Evolutionary conservation across 2,888 invertebrate species (phyloP).

Genomic region (Hypercompe scribonia): DNA sequence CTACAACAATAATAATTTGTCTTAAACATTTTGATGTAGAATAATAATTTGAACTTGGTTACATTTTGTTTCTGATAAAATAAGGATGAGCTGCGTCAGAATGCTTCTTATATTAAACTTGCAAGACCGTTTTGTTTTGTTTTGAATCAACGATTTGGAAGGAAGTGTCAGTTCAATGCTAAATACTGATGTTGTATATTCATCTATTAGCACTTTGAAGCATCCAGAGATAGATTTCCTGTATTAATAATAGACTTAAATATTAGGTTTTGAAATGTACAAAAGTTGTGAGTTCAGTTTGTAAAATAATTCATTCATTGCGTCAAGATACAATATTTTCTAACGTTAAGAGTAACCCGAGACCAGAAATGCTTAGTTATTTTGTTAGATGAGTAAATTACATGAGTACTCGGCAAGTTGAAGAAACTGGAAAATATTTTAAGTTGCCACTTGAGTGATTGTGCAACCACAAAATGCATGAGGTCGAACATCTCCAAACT

Average conservation of each 20-base stretch:
- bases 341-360: slow-evolving; percentile 30
- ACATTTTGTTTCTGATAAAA: background rate
- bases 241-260: slow-evolving; percentile 16
- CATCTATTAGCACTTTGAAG: slow-evolving; percentile 21
- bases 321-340: slow-evolving; percentile 17
- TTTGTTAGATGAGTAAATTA: slow-evolving; percentile 38
- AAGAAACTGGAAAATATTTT: slow-evolving; percentile 29
- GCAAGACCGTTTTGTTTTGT: slow-evolving; percentile 16
- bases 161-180: slow-evolving; percentile 22
- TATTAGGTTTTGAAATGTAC: background rate
- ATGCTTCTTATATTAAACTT: slow-evolving; percentile 28
- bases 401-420: slow-evolving; percentile 12
- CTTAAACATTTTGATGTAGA: background rate
- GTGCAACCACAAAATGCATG: slow-evolving; percentile 45
- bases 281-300: background rate
- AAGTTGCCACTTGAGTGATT: slow-evolving; percentile 30
- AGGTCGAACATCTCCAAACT: slow-evolving; percentile 51
- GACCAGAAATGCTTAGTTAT: slow-evolving; percentile 38
- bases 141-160: slow-evolving; percentile 11
- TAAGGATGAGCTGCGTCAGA: slow-evolving; percentile 41
- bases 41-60: background rate
- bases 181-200: slow-evolving; percentile 21
- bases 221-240: slow-evolving; percentile 22
- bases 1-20: slow-evolving; percentile 57
- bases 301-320: slow-evolving; percentile 6